A percentile compares a stretch with the other conserved stretches of the same genome.
These are phyloP conservation scores for Rhingia campestris DNA, from an alignment of 2,888 invertebrate species.

Conservation along the genomic window DNA sequence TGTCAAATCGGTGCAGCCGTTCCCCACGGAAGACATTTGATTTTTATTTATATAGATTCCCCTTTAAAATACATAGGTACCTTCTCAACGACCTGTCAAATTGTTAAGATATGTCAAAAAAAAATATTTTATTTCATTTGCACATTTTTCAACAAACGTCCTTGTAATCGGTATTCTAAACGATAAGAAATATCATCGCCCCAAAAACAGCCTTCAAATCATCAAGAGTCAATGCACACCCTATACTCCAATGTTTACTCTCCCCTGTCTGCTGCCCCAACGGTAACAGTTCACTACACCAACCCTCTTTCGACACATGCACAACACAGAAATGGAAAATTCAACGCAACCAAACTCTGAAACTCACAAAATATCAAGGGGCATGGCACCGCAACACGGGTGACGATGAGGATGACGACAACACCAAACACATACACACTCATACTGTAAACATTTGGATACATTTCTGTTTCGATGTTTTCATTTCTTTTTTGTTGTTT, in stretches of 20 bases:
- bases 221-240: conserved; percentile 56
- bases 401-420: conserved; percentile 61
- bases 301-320: neutral
- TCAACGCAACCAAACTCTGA: conserved; percentile 34
- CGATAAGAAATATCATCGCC: conserved; percentile 26
- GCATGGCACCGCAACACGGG: conserved; percentile 62
- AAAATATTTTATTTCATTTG: no score
- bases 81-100: no score
- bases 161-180: conserved; percentile 16
- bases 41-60: no score
- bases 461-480: conserved; percentile 23
- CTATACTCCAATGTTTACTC: conserved; percentile 26
- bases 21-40: no score
- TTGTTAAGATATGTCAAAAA: no score
- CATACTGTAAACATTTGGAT: conserved; percentile 40
- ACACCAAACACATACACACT: conserved; percentile 40
- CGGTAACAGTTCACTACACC: neutral
- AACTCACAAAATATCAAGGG: conserved; percentile 58
- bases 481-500: conserved; percentile 15
- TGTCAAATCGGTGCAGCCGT: no score
- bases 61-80: no score
- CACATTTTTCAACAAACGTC: neutral
- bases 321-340: neutral
- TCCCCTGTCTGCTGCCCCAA: conserved; percentile 5
- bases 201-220: conserved; percentile 49